Evolutionary conservation across 2,888 invertebrate genomes (phyloP).

Genomic region (Phortica okadai): DNA sequence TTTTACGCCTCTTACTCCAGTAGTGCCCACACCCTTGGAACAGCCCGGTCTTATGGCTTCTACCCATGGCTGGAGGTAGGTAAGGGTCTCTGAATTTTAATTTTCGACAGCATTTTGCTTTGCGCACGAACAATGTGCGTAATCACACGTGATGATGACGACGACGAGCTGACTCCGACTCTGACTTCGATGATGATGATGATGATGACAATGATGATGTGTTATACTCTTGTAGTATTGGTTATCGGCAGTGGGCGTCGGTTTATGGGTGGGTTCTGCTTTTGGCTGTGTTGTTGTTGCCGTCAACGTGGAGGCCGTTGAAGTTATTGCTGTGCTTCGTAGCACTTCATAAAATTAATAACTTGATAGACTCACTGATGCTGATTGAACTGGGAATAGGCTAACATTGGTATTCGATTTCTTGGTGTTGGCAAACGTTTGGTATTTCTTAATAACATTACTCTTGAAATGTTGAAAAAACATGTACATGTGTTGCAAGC

Average conservation of each 20-base stretch:
- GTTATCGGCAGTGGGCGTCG: slow-evolving; percentile 5
- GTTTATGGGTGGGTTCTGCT: neutral
- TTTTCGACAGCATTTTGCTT: slow-evolving; percentile 66
- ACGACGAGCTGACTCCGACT: slow-evolving; percentile 10
- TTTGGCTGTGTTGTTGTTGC: slow-evolving; percentile 24
- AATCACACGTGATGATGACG: slow-evolving; percentile 69
- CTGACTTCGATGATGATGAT: neutral
- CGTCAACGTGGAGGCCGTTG: slow-evolving; percentile 36
- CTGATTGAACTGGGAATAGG: slow-evolving; percentile 19
- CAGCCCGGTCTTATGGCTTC: slow-evolving; percentile 12
- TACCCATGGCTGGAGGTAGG: slow-evolving; percentile 42
- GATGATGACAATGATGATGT: slow-evolving; percentile 48
- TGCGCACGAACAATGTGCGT: slow-evolving; percentile 73
- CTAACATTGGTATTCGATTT: neutral
- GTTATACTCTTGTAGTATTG: neutral
- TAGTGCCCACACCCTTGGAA: neutral
- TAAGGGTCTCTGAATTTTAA: slow-evolving; percentile 72
- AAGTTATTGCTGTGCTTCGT: slow-evolving; percentile 61
- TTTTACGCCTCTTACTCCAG: slow-evolving; percentile 39
- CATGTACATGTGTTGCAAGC: no score
- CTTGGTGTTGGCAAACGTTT: neutral
- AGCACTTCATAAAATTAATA: slow-evolving; percentile 68
- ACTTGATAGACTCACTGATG: slow-evolving; percentile 11
- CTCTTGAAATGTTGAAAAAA: no score
- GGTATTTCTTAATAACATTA: no score